phyloP scores from a whole-genome alignment of 1,140 invertebrate species.

The Holotrichia oblita region DNA sequence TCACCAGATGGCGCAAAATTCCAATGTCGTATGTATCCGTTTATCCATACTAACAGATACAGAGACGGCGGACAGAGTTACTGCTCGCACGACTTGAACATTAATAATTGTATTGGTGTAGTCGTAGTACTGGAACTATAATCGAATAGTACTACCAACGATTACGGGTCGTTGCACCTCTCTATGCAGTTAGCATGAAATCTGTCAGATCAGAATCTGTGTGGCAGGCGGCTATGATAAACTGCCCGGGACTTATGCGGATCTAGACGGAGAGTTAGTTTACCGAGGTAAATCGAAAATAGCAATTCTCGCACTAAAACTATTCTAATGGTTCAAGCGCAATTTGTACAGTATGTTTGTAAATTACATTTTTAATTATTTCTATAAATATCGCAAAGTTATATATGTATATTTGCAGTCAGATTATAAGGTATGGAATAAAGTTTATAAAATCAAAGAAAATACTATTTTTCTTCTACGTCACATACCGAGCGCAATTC shows the following conservation, averaged over 20 bases:
- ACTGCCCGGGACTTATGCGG: background rate
- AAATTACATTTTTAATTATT: too few species aligned
- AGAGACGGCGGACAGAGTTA: slow-evolving; percentile 2
- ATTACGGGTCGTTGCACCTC: slow-evolving; percentile 25
- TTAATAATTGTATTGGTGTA: slow-evolving; percentile 31
- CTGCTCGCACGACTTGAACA: background rate
- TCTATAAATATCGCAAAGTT: too few species aligned
- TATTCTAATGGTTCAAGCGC: too few species aligned
- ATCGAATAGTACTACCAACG: slow-evolving; percentile 18
- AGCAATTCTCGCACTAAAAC: background rate
- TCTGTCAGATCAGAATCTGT: slow-evolving; percentile 36
- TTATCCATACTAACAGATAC: background rate
- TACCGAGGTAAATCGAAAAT: slow-evolving; percentile 30
- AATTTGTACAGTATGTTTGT: too few species aligned
- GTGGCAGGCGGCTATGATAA: slow-evolving; percentile 31
- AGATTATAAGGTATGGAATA: too few species aligned
- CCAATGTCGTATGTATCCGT: background rate
- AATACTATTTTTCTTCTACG: too few species aligned
- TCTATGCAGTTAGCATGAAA: slow-evolving; percentile 28
- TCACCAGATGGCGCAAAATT: slow-evolving; percentile 33
- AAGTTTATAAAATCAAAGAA: too few species aligned
- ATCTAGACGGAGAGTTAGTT: background rate
- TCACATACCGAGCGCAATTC: too few species aligned
- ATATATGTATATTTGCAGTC: too few species aligned
- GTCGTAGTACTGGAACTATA: background rate